A percentile compares a stretch with the other conserved stretches of the same genome.
Evolutionary conservation across 2,888 invertebrate species (phyloP).

Genomic region (Drosophila pullipes): DNA sequence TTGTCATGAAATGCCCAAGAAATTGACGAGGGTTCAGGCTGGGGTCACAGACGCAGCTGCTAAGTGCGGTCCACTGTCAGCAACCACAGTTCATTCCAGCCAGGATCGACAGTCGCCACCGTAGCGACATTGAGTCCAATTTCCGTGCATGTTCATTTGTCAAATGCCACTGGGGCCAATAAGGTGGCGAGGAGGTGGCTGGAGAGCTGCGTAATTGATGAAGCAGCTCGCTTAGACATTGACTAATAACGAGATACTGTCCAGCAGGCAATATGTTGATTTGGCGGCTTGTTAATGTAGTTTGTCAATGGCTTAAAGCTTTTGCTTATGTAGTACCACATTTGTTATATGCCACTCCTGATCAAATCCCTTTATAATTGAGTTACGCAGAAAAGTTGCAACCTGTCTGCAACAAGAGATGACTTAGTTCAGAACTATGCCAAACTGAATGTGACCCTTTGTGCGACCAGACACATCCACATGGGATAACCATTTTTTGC

Average conservation of each 20-base stretch:
- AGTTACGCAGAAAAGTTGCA: slow-evolving; percentile 77
- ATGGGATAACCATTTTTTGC: background rate
- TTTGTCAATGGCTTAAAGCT: slow-evolving; percentile 30
- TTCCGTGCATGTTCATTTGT: slow-evolving; percentile 72
- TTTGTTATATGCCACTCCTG: slow-evolving; percentile 26
- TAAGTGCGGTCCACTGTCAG: slow-evolving; percentile 53
- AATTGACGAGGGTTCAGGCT: slow-evolving; percentile 67
- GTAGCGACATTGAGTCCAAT: slow-evolving; percentile 52
- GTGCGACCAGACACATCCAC: background rate
- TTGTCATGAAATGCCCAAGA: slow-evolving; percentile 53
- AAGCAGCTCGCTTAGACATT: slow-evolving; percentile 66
- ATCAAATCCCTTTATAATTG: slow-evolving; percentile 74
- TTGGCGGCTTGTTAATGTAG: slow-evolving; percentile 51
- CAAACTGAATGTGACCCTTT: slow-evolving; percentile 12
- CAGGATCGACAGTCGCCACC: slow-evolving; percentile 23
- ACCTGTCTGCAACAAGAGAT: slow-evolving; percentile 7
- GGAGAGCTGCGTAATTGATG: slow-evolving; percentile 71
- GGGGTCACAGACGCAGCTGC: slow-evolving; percentile 39
- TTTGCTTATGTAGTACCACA: slow-evolving; percentile 15
- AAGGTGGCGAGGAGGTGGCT: slow-evolving; percentile 10
- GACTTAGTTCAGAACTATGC: slow-evolving; percentile 3
- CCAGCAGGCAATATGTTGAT: slow-evolving; percentile 61
- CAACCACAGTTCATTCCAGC: slow-evolving; percentile 48
- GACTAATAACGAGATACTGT: slow-evolving; percentile 72
- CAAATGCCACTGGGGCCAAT: slow-evolving; percentile 51